Conservation (phyloP, 1,140 invertebrate species). For the Leptopilina boulardi region DNA sequence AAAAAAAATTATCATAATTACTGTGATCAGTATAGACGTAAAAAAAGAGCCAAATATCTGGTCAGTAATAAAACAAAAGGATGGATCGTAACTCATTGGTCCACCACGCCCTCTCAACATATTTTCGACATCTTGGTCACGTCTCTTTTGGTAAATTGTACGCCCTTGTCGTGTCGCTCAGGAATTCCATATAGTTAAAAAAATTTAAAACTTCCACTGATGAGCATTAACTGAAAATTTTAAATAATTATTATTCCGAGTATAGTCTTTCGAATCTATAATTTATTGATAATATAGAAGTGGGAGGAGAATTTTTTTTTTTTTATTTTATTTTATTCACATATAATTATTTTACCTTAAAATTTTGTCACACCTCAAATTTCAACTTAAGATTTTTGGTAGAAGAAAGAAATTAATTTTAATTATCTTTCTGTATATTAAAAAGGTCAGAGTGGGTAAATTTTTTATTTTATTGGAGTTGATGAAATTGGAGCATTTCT, state of each 20-base stretch:
- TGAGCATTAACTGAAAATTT: background rate
- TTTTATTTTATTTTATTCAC: background rate
- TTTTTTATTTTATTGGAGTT: too few species aligned
- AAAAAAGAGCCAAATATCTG: background rate
- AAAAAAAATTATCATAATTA: slow-evolving; percentile 45
- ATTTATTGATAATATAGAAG: background rate
- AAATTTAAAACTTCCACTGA: background rate
- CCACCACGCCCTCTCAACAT: slow-evolving; percentile 42
- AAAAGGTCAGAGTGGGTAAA: too few species aligned
- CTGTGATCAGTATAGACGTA: slow-evolving; percentile 31
- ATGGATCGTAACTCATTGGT: slow-evolving; percentile 40
- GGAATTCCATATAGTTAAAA: background rate
- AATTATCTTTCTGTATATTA: too few species aligned
- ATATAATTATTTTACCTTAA: too few species aligned
- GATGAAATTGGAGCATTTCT: too few species aligned
- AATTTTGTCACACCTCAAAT: too few species aligned
- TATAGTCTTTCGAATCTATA: background rate
- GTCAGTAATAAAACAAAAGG: slow-evolving; percentile 40
- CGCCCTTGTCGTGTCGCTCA: slow-evolving; percentile 10
- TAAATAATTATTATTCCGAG: too few species aligned
- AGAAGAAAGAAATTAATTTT: too few species aligned
- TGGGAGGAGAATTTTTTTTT: slow-evolving; percentile 5
- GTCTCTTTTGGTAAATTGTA: slow-evolving; percentile 13
- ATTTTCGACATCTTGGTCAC: slow-evolving; percentile 41
- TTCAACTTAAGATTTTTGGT: too few species aligned